Percentiles rank a stretch among this genome's conserved stretches.
Evolutionary conservation across 2,113 vertebrate genomes (phyloP).

Genomic region (Motacilla tschutschensis): DNA sequence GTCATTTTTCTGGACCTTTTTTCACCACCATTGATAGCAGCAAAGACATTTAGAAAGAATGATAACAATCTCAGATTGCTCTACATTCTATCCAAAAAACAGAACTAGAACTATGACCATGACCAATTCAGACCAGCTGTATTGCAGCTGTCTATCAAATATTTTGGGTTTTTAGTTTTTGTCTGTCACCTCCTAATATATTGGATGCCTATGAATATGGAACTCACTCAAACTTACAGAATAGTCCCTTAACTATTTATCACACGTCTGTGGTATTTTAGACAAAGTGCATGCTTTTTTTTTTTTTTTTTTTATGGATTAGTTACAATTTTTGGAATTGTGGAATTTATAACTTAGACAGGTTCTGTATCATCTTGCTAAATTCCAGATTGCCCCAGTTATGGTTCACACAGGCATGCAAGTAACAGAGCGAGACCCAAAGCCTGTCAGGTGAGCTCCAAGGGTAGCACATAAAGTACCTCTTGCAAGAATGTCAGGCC

Average conservation of each 20-base stretch:
- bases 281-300: background rate
- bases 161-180: background rate
- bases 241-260: background rate
- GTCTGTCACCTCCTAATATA: background rate
- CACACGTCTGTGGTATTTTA: background rate
- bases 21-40: background rate
- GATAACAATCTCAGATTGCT: background rate
- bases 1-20: background rate
- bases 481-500: background rate
- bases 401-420: background rate
- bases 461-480: background rate
- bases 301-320: background rate
- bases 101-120: background rate
- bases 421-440: background rate
- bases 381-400: background rate
- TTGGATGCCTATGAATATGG: background rate
- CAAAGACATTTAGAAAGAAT: background rate
- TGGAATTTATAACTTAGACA: background rate
- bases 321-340: background rate
- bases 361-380: background rate
- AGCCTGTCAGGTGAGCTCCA: background rate
- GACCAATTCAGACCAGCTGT: background rate
- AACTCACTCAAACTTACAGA: background rate
- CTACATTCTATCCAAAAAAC: background rate
- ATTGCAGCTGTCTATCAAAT: background rate